phyloP scores from a whole-genome alignment of 30 jellyfish, hydroid and myxozoan genomes.

The Hydractinia echinata region DNA sequence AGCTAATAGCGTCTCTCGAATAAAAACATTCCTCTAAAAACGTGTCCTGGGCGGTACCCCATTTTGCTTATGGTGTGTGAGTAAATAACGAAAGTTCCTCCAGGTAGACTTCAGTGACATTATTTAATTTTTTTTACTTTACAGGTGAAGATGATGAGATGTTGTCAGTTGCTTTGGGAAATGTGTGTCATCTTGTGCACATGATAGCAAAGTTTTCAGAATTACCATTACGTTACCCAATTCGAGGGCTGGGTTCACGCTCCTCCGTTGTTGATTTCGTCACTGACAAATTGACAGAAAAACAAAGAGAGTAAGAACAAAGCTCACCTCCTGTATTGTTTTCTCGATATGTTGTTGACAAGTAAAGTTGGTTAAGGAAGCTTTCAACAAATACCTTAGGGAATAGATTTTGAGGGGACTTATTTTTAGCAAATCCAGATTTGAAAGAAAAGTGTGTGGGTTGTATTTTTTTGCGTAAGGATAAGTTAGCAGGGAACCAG shows the following conservation, averaged over 20 bases:
- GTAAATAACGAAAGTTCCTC: background rate
- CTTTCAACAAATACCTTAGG: no score
- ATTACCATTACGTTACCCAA: slow-evolving; percentile 85
- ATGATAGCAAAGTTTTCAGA: slow-evolving; percentile 93
- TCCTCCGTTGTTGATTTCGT: slow-evolving; percentile 86
- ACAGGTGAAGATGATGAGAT: slow-evolving; percentile 94
- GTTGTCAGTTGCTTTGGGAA: slow-evolving; percentile 95
- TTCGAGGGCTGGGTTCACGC: slow-evolving; percentile 94
- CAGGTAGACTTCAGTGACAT: no score
- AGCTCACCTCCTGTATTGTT: background rate
- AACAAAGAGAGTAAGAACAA: slow-evolving; percentile 80
- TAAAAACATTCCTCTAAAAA: no score
- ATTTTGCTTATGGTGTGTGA: background rate
- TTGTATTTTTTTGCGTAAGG: no score
- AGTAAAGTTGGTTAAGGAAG: background rate
- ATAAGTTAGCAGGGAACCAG: no score
- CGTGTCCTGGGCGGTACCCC: no score
- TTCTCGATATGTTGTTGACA: background rate
- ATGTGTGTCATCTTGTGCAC: slow-evolving; percentile 75
- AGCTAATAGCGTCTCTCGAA: no score
- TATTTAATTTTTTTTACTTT: background rate
- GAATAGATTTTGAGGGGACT: no score
- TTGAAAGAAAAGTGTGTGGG: no score
- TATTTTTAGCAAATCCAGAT: no score
- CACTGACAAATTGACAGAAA: slow-evolving; percentile 78